Evolutionary conservation across 2,797 vertebrate genomes (phyloP).

Genomic region (Helarctos malayanus): DNA sequence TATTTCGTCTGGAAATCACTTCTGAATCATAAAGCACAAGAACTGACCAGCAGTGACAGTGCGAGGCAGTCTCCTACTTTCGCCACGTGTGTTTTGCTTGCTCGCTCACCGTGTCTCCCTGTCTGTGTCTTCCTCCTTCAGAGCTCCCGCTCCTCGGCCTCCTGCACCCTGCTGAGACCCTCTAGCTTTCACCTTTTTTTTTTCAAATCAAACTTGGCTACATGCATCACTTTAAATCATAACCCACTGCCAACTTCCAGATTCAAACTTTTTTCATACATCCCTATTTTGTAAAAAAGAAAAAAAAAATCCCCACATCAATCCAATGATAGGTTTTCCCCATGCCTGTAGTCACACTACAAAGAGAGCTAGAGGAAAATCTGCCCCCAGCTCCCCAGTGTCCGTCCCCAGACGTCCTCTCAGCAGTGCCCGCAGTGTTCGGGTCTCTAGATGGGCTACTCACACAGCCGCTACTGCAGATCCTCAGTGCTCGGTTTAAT

Average conservation of each 20-base stretch:
- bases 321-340: neutral
- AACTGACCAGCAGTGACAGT: neutral
- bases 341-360: neutral
- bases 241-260: neutral
- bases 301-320: neutral
- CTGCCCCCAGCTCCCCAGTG: neutral
- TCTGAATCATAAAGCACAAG: neutral
- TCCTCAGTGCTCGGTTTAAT: neutral
- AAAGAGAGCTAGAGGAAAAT: neutral
- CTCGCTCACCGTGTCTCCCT: neutral
- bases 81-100: fast-evolving
- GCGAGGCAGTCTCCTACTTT: too few relatives aligned
- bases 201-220: neutral
- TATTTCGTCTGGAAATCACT: neutral
- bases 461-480: neutral
- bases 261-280: neutral
- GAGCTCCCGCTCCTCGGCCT: neutral
- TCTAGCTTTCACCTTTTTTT: neutral
- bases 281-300: neutral
- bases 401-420: neutral
- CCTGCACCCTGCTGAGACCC: neutral
- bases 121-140: neutral
- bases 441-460: too few relatives aligned
- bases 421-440: neutral
- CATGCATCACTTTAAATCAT: neutral